Evolutionary conservation across 2,797 vertebrate genomes (phyloP), one percentile per base, ranked within the genome.

Genomic region (Aplochiton taeniatus): DNA sequence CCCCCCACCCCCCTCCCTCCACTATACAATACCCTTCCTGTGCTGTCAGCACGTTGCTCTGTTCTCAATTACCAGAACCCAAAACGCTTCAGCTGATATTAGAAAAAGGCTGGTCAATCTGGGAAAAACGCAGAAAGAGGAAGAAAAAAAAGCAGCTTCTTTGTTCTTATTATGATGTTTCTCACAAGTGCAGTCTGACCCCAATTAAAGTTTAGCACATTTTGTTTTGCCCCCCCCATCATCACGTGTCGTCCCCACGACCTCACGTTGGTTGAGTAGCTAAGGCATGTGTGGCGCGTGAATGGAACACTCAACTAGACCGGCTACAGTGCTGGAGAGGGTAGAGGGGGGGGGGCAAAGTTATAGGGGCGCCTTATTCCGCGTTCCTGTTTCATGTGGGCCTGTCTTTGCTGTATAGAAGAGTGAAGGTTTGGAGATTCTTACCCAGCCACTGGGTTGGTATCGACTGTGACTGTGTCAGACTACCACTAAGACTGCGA

Each of bases 1-100:
- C 45, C 19, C 16, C 4, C 44, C 20, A n/a, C 17, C 19, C 18
- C 1, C 45, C 54, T 12, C 41, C 43, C 10, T 31, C 31, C 31
- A 6, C 31, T 31, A 2, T 6, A 6, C 31, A 31, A 31, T 31
- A 31, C 44, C 43, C 48, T 31, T 75, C 73, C 70, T 64, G 58
- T 50, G 54, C 52, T 71, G 68, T 74, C 59, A 63, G 47, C 58
- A 48, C 61, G 68, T 56, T 63, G 59, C 47, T 75, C 60, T 77
- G 56, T 47, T 70, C 55, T 73, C 62, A 58, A 58, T 74, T 70
- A 63, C 45, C n/a, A 18, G 48, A 8, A 52, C 52, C 43, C 45
- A 43, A 45, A 61, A 61, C 16, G 47, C 64, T 58, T 66, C 44
- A 54, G 54, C 46, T 73, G 66, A 63, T 73, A 66, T 70, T 69